Base-by-base conservation (phyloP, 1,140 invertebrate species). In the Mya arenaria region DNA sequence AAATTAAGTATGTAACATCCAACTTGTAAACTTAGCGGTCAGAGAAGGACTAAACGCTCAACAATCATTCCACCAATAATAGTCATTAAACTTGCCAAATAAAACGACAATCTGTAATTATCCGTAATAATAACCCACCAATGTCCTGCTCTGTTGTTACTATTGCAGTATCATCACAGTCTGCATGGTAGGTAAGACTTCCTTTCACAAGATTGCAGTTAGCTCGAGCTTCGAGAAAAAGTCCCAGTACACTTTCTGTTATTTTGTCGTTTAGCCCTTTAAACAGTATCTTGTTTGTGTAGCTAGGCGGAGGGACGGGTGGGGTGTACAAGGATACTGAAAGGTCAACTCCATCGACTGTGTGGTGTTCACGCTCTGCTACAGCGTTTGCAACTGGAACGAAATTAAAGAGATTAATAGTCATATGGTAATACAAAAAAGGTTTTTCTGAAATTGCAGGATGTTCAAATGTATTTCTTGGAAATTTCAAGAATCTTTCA, bases 401-500 rank as follows among this genome's bases (percentile, higher is more conserved):
- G 19, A 62, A 28, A 32, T 23, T 30, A 62, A 28, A 17, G 8
- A 28, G 23, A 10, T 10, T 60, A 10, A 60, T 23, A 10, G 8
- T 60, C 6, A 23, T 60, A 13, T 8, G 17, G 8, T 23, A 60
- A 28, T 23, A 6, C 23, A 23, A 23, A 60, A 8, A 60, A 23
- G 8, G 23, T 28, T 25, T 13, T 60, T 8, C 23, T 60, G 8
- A 8, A 13, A 25, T 60, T 13, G n/a, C 8, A 23, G 10, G 6
- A 13, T 60, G 8, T 60, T 60, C 8, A 8, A 60, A 60, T 60
- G 56, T 28, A 60, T 23, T 13, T 10, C 17, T 62, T 32, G 17
- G 17, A 32, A 75, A 63, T 66, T 63, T 69, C 52, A 69, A 48
- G 44, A 30, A 71, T 36, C 10, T 39, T 37, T 60, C 75, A 85